phyloP scores from a whole-genome alignment of 2,888 invertebrate species.

The Drosophila monieri region DNA sequence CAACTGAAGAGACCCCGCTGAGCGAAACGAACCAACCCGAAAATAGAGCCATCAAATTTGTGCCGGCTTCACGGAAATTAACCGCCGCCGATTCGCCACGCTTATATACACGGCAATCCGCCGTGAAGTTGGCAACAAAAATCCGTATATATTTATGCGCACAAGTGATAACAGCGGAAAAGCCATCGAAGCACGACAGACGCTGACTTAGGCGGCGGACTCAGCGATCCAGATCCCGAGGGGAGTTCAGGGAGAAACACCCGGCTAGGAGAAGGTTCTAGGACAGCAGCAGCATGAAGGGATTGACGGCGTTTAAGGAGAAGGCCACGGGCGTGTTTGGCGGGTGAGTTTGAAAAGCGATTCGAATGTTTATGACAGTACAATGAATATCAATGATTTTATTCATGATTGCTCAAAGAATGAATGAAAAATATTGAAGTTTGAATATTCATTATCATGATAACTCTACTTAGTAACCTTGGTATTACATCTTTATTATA shows the following conservation, averaged over 20 bases:
- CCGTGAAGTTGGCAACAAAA: slow-evolving; percentile 73
- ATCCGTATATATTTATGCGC: slow-evolving; percentile 68
- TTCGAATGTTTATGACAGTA: slow-evolving; percentile 10
- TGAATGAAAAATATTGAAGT: slow-evolving; percentile 14
- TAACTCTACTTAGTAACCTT: too few relatives aligned
- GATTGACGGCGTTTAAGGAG: slow-evolving; percentile 84
- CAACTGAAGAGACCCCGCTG: slow-evolving; percentile 51
- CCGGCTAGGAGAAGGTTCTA: slow-evolving; percentile 1
- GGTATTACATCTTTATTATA: too few relatives aligned
- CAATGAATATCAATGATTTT: not conserved
- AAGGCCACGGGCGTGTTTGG: slow-evolving; percentile 83
- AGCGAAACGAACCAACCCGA: slow-evolving; percentile 42
- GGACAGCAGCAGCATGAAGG: slow-evolving; percentile 78
- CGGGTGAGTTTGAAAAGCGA: slow-evolving; percentile 79
- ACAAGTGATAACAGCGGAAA: slow-evolving; percentile 68
- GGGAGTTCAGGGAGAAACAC: slow-evolving; percentile 16
- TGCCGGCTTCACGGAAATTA: slow-evolving; percentile 62
- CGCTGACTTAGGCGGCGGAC: slow-evolving; percentile 35
- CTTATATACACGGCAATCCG: slow-evolving; percentile 59
- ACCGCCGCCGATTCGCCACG: slow-evolving; percentile 67
- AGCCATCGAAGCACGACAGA: slow-evolving; percentile 38
- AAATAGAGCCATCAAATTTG: slow-evolving; percentile 73
- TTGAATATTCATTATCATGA: not conserved
- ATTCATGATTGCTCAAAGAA: too few relatives aligned
- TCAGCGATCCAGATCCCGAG: slow-evolving; percentile 21